phyloP scores from a whole-genome alignment of 2,113 vertebrate genomes.

The Varanus salvator region DNA sequence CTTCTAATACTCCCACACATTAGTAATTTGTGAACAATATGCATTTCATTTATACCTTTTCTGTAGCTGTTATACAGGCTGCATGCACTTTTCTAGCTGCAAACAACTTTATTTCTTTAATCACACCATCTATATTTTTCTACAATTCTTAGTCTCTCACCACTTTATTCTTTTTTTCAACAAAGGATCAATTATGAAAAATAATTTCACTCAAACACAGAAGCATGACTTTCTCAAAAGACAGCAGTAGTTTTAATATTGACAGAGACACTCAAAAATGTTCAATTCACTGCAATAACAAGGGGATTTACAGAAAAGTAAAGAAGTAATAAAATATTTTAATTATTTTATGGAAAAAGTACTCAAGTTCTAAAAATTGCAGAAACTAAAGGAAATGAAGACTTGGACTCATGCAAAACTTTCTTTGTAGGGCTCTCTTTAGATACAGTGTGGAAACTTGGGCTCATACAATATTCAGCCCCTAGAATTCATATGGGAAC shows the following conservation, averaged over 20 bases:
- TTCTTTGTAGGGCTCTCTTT: not conserved
- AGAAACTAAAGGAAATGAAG: not conserved
- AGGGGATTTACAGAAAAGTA: not conserved
- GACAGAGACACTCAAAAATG: constrained; percentile 1
- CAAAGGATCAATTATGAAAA: constrained; percentile 16
- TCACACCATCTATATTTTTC: not conserved
- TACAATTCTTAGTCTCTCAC: not conserved
- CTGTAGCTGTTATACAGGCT: not conserved
- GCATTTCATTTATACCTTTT: constrained; percentile 12
- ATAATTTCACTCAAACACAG: not conserved
- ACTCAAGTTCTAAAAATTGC: not conserved
- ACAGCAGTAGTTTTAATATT: not conserved
- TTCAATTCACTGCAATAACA: not conserved
- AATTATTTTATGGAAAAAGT: not conserved
- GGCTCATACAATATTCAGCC: not conserved
- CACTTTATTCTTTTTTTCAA: not conserved
- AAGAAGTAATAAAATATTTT: not conserved
- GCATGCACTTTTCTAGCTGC: not conserved
- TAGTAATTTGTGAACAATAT: not conserved
- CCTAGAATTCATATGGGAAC: not conserved
- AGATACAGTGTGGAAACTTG: not conserved
- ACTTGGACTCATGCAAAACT: not conserved
- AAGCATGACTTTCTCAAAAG: constrained; percentile 18
- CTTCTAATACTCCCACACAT: not conserved
- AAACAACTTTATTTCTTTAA: not conserved